Evolutionary conservation across 2,113 vertebrate species (phyloP), one percentile per base, ranked within the genome.

Genomic region (Oplegnathus fasciatus): DNA sequence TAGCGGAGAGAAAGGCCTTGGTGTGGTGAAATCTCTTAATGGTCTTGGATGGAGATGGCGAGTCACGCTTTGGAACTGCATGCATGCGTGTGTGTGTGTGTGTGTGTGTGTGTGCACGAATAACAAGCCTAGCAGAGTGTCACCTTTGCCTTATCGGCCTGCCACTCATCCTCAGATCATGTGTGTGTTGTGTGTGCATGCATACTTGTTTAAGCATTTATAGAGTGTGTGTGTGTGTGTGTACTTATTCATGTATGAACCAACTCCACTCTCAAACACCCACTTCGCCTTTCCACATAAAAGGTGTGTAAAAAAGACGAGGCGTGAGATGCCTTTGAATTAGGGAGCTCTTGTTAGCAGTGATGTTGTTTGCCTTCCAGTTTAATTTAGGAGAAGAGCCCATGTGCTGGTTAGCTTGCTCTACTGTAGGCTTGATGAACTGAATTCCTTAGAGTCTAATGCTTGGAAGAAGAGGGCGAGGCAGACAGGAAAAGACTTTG

Each of bases 1-100:
- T 76, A 75, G 72, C 26, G 5, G 62, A 75, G 83, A 66, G 82
- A 66, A 77, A 86, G 79, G 55, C 83, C 80, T 80, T 24, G 54
- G 85, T 84, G 74, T 85, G 78, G 88, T 34, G 82, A 92, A 94
- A 94, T 89, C 91, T 87, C 80, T 88, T 91, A 88, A 93, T 90
- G 91, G 91, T 93, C 88, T 91, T 91, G 80, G 84, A 91, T 65
- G 62, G 81, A 84, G 83, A 90, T 60, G 72, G 81, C 18, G 57
- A 86, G 84, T 92, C 90, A 91, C 42, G 64, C 82, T 83, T 61
- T 48, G 78, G 73, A 86, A 81, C 34, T 60, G 37, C 32, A 22
- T 86, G 64, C 15, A 8, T 57, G 75, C 48, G 68, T 67, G 48
- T 70, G 65, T 65, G 67, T 52, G 62, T 44, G 60, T 48, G 64